Base-by-base conservation (phyloP, 2,888 invertebrate species). In the Erannis defoliaria region DNA sequence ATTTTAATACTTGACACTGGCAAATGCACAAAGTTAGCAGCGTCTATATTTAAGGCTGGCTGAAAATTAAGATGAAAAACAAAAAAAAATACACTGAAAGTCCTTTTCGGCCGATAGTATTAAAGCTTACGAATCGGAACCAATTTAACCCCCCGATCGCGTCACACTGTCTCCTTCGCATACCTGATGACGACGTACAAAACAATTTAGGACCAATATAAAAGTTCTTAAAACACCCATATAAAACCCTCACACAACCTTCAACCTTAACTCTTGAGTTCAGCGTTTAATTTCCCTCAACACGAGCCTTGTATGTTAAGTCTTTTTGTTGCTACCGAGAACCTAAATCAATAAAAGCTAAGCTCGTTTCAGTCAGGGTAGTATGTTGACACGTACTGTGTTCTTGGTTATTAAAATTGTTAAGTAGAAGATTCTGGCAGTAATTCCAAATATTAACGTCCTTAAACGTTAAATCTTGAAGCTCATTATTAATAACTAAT, bases 171-270 rank as follows among this genome's bases (percentile, higher is more conserved):
- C 64, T 64, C 64, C 70, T 56, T 38, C 72, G 82, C 77, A 82
- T 83, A 82, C 78, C 73, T 75, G 78, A 83, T 80, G 53, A 62
- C 53, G 33, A 14, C 77, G 81, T 80, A 74, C 77, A 76, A 76
- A 80, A 76, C 76, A 79, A 80, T 78, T 79, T 76, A 57, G 69
- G 56, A 63, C 54, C 62, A 57, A 62, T 62, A 61, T 64, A 70
- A 66, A 70, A 66, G 49, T 66, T 64, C 26, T 33, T 42, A 61
- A 60, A 58, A 45, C 55, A 31, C 40, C 38, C 37, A 50, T 33
- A 37, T 26, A 49, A 1, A 12, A 23, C 21, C 19, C 9, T 8
- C 29, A 40, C 6, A 38, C 35, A 16, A 42, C 10, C 12, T 14
- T 42, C 31, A 19, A 40, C 55, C 46, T 48, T 46, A 53, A 8